phyloP scores from a whole-genome alignment of 2,797 vertebrate species.

The Sebastes alutus region DNA sequence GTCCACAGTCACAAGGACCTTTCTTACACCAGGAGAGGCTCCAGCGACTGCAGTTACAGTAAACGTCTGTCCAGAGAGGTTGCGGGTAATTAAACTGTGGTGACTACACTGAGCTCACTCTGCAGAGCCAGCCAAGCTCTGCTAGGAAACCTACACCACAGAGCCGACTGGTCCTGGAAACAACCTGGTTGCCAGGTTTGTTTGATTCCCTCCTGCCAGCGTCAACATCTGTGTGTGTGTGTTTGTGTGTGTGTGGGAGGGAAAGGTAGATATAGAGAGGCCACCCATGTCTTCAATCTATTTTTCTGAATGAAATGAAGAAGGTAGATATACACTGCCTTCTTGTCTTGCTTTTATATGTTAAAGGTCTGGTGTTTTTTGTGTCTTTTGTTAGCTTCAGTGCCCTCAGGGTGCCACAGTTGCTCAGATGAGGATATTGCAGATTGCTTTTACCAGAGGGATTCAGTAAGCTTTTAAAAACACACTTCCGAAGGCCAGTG shows the following conservation, averaged over 20 bases:
- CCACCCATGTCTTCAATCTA: conserved; percentile 46
- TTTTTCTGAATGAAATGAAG: conserved; percentile 31
- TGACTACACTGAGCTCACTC: conserved; percentile 56
- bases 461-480: conserved; percentile 58
- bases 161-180: conserved; percentile 53
- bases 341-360: neutral
- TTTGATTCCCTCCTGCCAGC: conserved; percentile 61
- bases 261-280: conserved; percentile 18
- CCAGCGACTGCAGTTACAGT: conserved; percentile 46
- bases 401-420: neutral
- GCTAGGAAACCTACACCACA: conserved; percentile 69
- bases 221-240: conserved; percentile 53
- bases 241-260: neutral
- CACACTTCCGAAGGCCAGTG: conserved; percentile 6
- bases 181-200: conserved; percentile 48
- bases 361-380: conserved; percentile 2
- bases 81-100: conserved; percentile 63
- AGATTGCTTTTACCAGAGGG: conserved; percentile 23
- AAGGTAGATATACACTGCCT: neutral
- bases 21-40: conserved; percentile 22
- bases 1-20: conserved; percentile 36
- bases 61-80: conserved; percentile 51
- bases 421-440: neutral
- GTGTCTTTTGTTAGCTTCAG: neutral
- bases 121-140: conserved; percentile 51